phyloP scores from a whole-genome alignment of 2,888 invertebrate species.

The Morpho helenor region DNA sequence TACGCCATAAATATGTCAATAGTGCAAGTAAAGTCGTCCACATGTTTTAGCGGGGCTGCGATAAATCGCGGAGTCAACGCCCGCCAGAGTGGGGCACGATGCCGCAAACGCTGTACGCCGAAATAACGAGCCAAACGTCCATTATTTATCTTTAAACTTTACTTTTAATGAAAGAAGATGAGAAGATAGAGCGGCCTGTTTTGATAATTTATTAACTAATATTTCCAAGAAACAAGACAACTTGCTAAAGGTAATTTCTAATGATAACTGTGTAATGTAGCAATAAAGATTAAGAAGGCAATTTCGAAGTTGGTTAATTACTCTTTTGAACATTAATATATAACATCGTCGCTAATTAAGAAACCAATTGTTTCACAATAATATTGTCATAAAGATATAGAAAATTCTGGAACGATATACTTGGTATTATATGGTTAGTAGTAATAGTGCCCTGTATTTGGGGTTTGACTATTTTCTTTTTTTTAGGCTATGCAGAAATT shows the following conservation, averaged over 20 bases:
- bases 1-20: constrained; percentile 33
- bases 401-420: no score
- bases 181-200: neutral
- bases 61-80: constrained; percentile 33
- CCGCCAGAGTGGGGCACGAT: constrained; percentile 29
- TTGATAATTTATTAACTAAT: neutral
- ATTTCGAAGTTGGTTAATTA: no score
- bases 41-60: constrained; percentile 22
- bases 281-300: no score
- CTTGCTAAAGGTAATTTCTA: neutral
- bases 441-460: no score
- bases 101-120: constrained; percentile 10
- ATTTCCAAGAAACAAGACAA: neutral
- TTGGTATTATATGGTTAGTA: no score
- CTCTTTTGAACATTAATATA: no score
- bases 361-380: no score
- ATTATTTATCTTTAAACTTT: constrained; percentile 9
- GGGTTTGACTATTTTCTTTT: no score
- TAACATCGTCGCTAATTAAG: no score
- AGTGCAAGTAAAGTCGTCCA: constrained; percentile 29
- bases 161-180: constrained; percentile 5
- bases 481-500: no score
- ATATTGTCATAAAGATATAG: no score
- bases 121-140: constrained; percentile 18
- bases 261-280: neutral